Percentiles rank a stretch among this genome's conserved stretches.
These are phyloP conservation scores for Discoglossus pictus DNA, from an alignment of 2,797 vertebrate genomes.

Conservation along the genomic window DNA sequence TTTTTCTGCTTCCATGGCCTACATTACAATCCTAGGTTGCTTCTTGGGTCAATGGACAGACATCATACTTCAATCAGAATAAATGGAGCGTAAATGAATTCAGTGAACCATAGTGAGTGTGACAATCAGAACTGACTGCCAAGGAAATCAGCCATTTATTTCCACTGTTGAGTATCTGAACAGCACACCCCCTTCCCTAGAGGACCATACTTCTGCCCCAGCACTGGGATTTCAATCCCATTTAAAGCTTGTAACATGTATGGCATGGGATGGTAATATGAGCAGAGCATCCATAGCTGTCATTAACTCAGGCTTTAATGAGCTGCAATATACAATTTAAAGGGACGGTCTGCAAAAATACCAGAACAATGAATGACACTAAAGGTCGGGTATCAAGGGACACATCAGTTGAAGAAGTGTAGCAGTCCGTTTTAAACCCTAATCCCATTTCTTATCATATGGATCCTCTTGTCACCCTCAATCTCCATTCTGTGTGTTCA, in stretches of 20 bases:
- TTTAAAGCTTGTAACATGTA: constrained; percentile 11
- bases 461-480: not conserved
- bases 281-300: constrained; percentile 8
- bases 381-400: constrained; percentile 10
- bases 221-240: constrained; percentile 33
- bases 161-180: constrained; percentile 41
- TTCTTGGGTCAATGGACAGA: constrained; percentile 58
- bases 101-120: constrained; percentile 61
- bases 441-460: not conserved
- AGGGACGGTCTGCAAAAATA: not conserved
- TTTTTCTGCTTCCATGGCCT: constrained; percentile 20
- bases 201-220: constrained; percentile 30
- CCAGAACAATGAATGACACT: constrained; percentile 16
- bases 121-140: constrained; percentile 51
- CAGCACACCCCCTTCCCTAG: constrained; percentile 9
- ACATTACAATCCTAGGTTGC: constrained; percentile 47
- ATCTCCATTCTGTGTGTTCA: too few species aligned
- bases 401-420: constrained; percentile 9
- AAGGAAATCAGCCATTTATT: constrained; percentile 54
- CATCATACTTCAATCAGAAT: constrained; percentile 65
- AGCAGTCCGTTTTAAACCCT: constrained; percentile 4
- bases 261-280: constrained; percentile 9
- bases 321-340: constrained; percentile 6
- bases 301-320: constrained; percentile 25
- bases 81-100: constrained; percentile 68